These are phyloP conservation scores for Noctuana brunneofusca DNA, from an alignment of 2,888 invertebrate species.

Conservation along the genomic window DNA sequence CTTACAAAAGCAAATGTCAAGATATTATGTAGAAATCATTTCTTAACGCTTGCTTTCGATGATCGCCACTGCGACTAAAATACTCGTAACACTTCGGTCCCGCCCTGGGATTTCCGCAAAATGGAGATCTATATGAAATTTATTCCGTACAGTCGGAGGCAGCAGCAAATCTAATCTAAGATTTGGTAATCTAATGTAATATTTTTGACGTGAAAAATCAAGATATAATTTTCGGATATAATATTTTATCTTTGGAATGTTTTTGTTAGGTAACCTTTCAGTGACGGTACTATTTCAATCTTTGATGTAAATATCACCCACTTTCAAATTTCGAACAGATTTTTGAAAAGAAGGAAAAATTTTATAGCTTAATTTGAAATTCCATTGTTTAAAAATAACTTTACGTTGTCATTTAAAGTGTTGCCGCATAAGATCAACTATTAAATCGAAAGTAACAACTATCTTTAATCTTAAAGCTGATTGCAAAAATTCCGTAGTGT, in stretches of 20 bases:
- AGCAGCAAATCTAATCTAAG: conserved; percentile 16
- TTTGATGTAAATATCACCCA: too few species aligned
- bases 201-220: conserved; percentile 7
- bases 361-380: background rate
- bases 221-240: background rate
- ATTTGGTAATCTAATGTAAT: conserved; percentile 17
- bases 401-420: background rate
- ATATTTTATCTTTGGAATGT: background rate
- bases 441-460: too few species aligned
- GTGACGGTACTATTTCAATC: background rate
- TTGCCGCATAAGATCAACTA: too few species aligned
- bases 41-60: background rate
- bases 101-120: conserved; percentile 10
- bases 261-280: background rate
- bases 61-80: conserved; percentile 7
- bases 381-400: background rate
- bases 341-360: background rate
- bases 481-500: background rate
- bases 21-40: background rate
- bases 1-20: too few species aligned
- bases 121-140: conserved; percentile 5
- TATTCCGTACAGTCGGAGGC: conserved; percentile 16
- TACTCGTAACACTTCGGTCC: background rate
- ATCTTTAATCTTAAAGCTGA: background rate
- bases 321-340: background rate